Evolutionary conservation across 2,888 invertebrate genomes (phyloP).

Genomic region (Agrilus cyanescens): DNA sequence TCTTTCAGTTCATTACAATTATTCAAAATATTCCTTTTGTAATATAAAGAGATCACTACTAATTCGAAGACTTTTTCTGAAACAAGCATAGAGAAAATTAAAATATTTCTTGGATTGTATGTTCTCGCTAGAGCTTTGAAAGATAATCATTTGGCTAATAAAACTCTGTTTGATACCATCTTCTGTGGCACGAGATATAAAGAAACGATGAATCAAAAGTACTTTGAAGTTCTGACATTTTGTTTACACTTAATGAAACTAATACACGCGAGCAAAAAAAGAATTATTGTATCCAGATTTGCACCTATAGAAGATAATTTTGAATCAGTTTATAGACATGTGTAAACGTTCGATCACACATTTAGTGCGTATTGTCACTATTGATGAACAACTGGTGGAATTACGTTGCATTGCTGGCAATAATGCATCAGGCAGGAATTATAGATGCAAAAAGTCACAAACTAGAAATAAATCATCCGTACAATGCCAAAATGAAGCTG

Average conservation of each 20-base stretch:
- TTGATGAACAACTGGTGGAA: constrained; percentile 21
- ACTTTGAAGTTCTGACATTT: constrained; percentile 16
- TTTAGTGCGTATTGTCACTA: constrained; percentile 15
- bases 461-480: too few relatives aligned
- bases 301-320: constrained; percentile 14
- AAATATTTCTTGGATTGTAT: too few relatives aligned
- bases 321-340: constrained; percentile 14
- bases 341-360: constrained; percentile 15
- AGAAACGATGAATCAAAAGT: constrained; percentile 15
- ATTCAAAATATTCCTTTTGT: too few relatives aligned
- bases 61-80: too few relatives aligned
- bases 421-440: too few relatives aligned
- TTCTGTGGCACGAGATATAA: constrained; percentile 8
- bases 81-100: too few relatives aligned
- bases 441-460: too few relatives aligned
- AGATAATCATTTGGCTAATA: constrained; percentile 7
- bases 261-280: constrained; percentile 15
- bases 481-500: too few relatives aligned
- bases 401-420: too few relatives aligned
- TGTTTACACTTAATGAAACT: constrained; percentile 19
- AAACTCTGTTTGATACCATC: constrained; percentile 8
- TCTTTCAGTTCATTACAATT: too few relatives aligned
- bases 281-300: constrained; percentile 13
- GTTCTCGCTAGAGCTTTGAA: background rate
- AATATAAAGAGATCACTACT: too few relatives aligned